A percentile compares a stretch with the other conserved stretches of the same genome.
Conservation (phyloP, 2,888 invertebrate species). For the Rhamphomyia laevipes region DNA sequence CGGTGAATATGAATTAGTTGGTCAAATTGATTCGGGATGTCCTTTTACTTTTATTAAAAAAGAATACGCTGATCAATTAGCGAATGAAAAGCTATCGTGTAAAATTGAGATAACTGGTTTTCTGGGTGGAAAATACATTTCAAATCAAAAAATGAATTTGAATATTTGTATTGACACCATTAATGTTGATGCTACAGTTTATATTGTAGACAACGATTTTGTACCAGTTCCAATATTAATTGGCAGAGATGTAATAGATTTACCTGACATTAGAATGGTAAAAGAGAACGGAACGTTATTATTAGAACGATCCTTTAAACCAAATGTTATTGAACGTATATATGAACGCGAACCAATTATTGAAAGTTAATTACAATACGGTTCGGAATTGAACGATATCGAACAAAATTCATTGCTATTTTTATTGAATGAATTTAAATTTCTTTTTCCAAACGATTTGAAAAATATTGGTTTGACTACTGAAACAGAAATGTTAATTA, state of each 20-base stretch:
- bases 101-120: not conserved
- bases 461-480: no score
- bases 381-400: no score
- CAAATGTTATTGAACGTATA: no score
- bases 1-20: not conserved
- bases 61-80: not conserved
- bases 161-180: not conserved
- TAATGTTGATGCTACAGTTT: not conserved
- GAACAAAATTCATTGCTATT: no score
- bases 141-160: not conserved
- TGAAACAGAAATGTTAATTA: no score
- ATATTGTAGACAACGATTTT: not conserved
- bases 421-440: no score
- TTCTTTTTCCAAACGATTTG: no score
- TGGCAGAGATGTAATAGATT: not conserved
- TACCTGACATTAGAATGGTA: no score
- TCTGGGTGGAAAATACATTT: not conserved
- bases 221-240: not conserved
- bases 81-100: not conserved
- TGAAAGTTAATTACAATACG: no score
- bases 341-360: no score
- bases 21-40: not conserved
- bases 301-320: no score
- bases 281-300: no score
- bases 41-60: not conserved